Conservation (phyloP, 2,888 invertebrate genomes). For the Cheilosia vulpina region DNA sequence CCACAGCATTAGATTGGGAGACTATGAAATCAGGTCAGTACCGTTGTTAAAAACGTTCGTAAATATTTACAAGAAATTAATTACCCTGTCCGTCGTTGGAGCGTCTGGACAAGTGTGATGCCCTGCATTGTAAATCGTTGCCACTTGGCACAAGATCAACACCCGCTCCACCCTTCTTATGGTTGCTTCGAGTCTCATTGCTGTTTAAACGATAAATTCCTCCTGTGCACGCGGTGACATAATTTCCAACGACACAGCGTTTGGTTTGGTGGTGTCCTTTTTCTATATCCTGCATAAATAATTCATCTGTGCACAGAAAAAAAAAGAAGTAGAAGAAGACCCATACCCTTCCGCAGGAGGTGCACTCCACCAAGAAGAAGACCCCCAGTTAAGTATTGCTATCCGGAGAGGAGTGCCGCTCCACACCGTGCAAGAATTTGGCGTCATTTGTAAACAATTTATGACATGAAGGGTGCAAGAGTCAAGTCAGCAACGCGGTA, state of each 20-base stretch:
- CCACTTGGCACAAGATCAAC: conserved; percentile 43
- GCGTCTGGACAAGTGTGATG: not conserved
- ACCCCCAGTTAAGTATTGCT: conserved; percentile 16
- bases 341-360: conserved; percentile 29
- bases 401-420: conserved; percentile 36
- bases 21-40: conserved; percentile 28
- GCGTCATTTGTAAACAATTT: conserved; percentile 72
- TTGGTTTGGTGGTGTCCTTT: conserved; percentile 66
- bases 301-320: conserved; percentile 17
- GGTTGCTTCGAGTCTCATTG: conserved; percentile 52
- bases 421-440: conserved; percentile 54
- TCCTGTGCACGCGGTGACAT: conserved; percentile 67
- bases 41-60: not conserved
- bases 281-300: conserved; percentile 73
- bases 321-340: not conserved
- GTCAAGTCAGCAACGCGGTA: conserved; percentile 37
- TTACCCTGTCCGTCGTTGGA: conserved; percentile 12
- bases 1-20: not conserved
- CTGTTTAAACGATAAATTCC: conserved; percentile 70
- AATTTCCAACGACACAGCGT: conserved; percentile 68
- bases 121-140: conserved; percentile 40
- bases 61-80: conserved; percentile 46
- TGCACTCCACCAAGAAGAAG: conserved; percentile 7
- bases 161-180: conserved; percentile 11
- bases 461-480: conserved; percentile 60